phyloP scores from a whole-genome alignment of 1,140 invertebrate genomes.

The Calliopsis andreniformis region DNA sequence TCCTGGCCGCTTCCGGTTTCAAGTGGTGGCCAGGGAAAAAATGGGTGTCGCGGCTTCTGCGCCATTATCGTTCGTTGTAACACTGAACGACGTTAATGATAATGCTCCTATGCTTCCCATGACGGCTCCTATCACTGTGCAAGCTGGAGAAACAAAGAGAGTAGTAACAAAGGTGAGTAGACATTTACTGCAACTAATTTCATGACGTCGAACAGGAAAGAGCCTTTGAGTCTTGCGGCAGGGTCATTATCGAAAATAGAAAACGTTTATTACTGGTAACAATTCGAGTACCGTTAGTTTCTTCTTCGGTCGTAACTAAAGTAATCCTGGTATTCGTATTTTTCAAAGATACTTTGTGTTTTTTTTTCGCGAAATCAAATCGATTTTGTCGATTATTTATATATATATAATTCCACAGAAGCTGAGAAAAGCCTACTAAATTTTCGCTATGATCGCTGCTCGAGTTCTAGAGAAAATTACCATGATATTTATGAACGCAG shows the following conservation, averaged over 20 bases:
- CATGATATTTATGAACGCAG: neutral
- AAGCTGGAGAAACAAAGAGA: constrained; percentile 89
- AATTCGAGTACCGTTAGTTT: neutral
- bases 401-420: neutral
- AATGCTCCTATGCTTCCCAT: constrained; percentile 90
- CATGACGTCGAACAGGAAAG: neutral
- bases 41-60: constrained; percentile 89
- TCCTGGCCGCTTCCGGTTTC: constrained; percentile 91
- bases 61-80: constrained; percentile 89
- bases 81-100: constrained; percentile 91
- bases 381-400: neutral
- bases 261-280: neutral
- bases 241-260: too few species aligned
- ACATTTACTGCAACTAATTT: neutral
- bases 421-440: neutral
- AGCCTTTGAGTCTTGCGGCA: neutral
- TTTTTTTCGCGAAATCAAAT: neutral
- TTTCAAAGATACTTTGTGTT: neutral
- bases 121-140: constrained; percentile 88
- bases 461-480: neutral
- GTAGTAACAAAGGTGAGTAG: constrained; percentile 86
- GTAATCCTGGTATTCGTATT: neutral
- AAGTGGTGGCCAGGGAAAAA: constrained; percentile 91
- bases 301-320: neutral
- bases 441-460: neutral